A percentile compares a stretch with the other conserved stretches of the same genome.
Conservation (phyloP, 2,888 invertebrate species). For the Drosophila neutralis region DNA sequence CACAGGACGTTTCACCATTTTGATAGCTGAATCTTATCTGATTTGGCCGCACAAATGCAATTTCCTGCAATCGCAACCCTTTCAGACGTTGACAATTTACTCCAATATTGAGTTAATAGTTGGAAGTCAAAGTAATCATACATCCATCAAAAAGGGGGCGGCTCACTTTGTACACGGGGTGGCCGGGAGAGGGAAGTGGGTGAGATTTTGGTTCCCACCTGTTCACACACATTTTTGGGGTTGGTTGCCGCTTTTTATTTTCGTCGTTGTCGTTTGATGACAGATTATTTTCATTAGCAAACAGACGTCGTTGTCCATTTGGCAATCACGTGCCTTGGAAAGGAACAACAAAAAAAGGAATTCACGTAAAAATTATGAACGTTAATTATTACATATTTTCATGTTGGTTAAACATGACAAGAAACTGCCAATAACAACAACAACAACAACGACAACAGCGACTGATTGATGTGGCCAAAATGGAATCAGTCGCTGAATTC, state of each 20-base stretch:
- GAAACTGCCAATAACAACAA: background rate
- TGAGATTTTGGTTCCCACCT: slow-evolving; percentile 60
- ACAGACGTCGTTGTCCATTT: slow-evolving; percentile 56
- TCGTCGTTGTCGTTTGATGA: slow-evolving; percentile 75
- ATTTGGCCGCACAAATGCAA: slow-evolving; percentile 76
- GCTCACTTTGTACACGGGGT: slow-evolving; percentile 6
- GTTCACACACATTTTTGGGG: slow-evolving; percentile 48
- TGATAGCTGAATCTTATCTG: slow-evolving; percentile 66
- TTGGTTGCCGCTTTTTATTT: slow-evolving; percentile 27
- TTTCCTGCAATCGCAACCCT: slow-evolving; percentile 77
- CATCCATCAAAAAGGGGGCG: slow-evolving; percentile 18
- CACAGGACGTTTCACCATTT: slow-evolving; percentile 19
- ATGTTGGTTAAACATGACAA: slow-evolving; percentile 71
- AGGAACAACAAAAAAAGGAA: background rate
- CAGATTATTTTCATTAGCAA: slow-evolving; percentile 83
- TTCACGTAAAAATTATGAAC: slow-evolving; percentile 49
- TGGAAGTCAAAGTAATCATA: slow-evolving; percentile 64
- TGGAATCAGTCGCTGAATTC: slow-evolving; percentile 57
- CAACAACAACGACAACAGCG: slow-evolving; percentile 2
- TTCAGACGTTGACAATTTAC: slow-evolving; percentile 63
- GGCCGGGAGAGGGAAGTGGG: background rate
- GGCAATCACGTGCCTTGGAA: slow-evolving; percentile 28
- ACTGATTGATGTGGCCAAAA: slow-evolving; percentile 63
- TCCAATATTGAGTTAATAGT: slow-evolving; percentile 79
- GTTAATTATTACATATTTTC: slow-evolving; percentile 78